Base-by-base conservation (phyloP, 2,888 invertebrate species). In the Automeris io region DNA sequence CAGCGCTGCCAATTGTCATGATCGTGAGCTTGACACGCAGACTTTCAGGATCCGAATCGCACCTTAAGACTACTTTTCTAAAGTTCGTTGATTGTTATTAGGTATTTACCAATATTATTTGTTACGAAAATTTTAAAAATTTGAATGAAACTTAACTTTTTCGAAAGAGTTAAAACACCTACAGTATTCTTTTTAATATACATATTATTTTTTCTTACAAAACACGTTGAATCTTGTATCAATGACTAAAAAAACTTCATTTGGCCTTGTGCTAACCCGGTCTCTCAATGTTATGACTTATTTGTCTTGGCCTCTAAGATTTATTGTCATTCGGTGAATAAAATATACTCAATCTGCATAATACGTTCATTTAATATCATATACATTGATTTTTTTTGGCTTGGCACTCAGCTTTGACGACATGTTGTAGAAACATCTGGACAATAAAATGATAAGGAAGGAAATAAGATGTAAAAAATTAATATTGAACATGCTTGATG, bases 201-300 rank as follows among this genome's bases (percentile, higher is more conserved):
- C 51, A 26, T 42, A 36, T 43, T n/a, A 16, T 52, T 54, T 54
- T 54, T 54, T 47, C 46, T 42, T 40, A 35, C 16, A 45, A 49
- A 59, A 57, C 63, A 46, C 47, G 65, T 59, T 55, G 58, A 65
- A 65, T 66, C 70, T 59, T 69, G 70, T 70, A 54, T 62, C 56
- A 59, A 57, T 61, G 29, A 7, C 16, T 8, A 29, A 29, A 68
- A 65, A 67, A 47, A 54, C 25, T 9, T 22, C 45, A 45, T 46
- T 43, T 54, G 67, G 68, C 67, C 69, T 71, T 70, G 80, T 70
- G 74, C 74, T 76, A 70, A 69, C 70, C 65, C 46, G 66, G 51
- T 65, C 54, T 58, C 51, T 67, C 73, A 80, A 82, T 80, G 77
- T 83, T 85, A 81, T 81, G 83, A 85, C 85, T 81, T 82, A 81